Evolutionary conservation across 2,113 vertebrate genomes (phyloP).

Genomic region (Climacteris rufus): DNA sequence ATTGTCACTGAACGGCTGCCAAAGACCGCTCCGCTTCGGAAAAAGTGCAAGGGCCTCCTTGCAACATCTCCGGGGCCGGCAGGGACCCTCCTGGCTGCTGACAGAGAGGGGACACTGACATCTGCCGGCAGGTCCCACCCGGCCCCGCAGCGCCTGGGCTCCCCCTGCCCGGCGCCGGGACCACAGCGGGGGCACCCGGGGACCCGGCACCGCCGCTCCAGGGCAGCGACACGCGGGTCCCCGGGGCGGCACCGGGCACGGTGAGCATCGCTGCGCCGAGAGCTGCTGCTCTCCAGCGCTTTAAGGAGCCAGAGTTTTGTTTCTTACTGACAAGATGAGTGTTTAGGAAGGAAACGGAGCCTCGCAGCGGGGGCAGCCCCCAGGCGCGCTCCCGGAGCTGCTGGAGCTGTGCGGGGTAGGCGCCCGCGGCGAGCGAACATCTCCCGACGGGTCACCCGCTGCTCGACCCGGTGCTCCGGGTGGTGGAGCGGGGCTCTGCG

Average conservation of each 20-base stretch:
- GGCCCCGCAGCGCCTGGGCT: neutral
- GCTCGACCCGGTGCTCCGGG: neutral
- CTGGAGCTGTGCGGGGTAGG: neutral
- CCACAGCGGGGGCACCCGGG: neutral
- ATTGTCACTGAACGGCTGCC: neutral
- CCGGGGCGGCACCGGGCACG: neutral
- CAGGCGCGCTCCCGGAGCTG: neutral
- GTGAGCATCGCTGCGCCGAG: neutral
- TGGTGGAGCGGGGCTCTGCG: neutral
- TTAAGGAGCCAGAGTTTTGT: neutral
- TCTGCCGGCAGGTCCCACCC: constrained; percentile 27
- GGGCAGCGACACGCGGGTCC: neutral
- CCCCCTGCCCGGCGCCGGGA: neutral
- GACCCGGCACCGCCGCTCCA: neutral
- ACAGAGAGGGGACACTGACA: constrained; percentile 51
- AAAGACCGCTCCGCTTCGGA: neutral
- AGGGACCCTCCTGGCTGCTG: neutral
- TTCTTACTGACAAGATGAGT: neutral
- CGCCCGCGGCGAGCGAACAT: neutral
- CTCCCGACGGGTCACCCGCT: neutral
- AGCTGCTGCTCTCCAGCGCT: neutral
- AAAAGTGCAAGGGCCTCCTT: neutral
- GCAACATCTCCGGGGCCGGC: neutral
- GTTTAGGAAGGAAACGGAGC: neutral
- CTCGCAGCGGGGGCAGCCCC: neutral